Conservation (phyloP, 2,797 vertebrate genomes). For the Salmo trutta region DNA sequence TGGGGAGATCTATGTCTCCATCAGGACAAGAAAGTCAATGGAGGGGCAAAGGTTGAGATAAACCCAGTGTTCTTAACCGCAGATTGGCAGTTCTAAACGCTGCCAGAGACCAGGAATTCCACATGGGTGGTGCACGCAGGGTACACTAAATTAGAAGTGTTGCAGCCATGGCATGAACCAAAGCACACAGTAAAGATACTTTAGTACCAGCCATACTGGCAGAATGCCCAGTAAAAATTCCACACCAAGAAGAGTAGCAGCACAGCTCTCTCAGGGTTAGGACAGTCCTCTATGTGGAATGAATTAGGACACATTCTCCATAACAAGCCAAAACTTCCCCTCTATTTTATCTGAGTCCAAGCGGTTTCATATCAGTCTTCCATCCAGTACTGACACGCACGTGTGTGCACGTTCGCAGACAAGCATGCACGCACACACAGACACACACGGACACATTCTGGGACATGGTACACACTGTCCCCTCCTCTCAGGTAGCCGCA, state of each 20-base stretch:
- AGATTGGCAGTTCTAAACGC: too few species aligned
- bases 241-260: conserved; percentile 36
- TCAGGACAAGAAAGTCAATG: too few species aligned
- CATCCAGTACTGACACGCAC: neutral
- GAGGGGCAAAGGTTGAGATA: too few species aligned
- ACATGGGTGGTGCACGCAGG: too few species aligned
- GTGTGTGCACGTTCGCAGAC: neutral
- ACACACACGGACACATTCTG: neutral
- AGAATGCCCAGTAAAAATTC: conserved; percentile 30
- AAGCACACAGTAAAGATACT: conserved; percentile 44
- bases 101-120: too few species aligned
- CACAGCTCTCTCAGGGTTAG: conserved; percentile 17
- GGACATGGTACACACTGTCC: conserved; percentile 32
- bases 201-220: conserved; percentile 45
- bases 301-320: conserved; percentile 58
- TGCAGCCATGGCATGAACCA: conserved; percentile 11
- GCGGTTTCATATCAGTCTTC: conserved; percentile 16
- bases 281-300: conserved; percentile 34
- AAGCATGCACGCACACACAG: neutral
- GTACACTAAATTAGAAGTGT: too few species aligned
- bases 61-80: too few species aligned
- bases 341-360: conserved; percentile 29
- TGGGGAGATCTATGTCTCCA: too few species aligned
- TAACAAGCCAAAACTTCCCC: conserved; percentile 40
- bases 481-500: neutral